Evolutionary conservation across 2,113 vertebrate species (phyloP).

Genomic region (Coryphaenoides rupestris): DNA sequence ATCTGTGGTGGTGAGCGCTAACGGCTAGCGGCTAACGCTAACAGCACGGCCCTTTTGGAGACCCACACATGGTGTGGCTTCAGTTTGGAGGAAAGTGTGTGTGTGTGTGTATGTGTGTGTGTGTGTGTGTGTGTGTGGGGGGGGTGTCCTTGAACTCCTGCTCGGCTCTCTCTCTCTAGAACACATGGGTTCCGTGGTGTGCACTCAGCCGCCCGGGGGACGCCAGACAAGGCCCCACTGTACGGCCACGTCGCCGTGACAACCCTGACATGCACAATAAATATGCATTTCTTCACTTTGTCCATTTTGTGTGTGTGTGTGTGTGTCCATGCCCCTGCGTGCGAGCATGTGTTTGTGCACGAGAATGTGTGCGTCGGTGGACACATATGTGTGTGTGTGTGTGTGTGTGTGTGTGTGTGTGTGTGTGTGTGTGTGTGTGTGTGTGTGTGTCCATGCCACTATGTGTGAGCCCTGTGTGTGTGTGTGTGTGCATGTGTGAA

Average conservation of each 20-base stretch:
- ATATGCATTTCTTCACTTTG: conserved; percentile 56
- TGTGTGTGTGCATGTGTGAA: too few relatives aligned
- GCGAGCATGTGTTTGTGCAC: neutral
- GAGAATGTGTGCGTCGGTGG: neutral
- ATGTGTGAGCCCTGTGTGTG: conserved; percentile 19
- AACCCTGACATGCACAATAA: conserved; percentile 73
- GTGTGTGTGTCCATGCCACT: too few relatives aligned
- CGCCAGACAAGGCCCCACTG: conserved; percentile 59
- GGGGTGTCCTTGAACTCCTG: conserved; percentile 44
- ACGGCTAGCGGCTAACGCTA: conserved; percentile 51
- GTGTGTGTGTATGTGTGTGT: too few relatives aligned
- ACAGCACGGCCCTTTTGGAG: conserved; percentile 42
- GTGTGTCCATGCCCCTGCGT: conserved; percentile 31
- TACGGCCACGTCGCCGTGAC: conserved; percentile 63
- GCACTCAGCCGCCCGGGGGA: conserved; percentile 28
- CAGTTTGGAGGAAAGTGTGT: neutral
- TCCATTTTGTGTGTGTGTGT: conserved; percentile 27
- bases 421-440: too few relatives aligned
- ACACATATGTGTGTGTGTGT: too few relatives aligned
- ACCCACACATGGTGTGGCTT: conserved; percentile 14
- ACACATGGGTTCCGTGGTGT: conserved; percentile 61
- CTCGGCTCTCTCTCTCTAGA: conserved; percentile 10
- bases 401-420: too few relatives aligned
- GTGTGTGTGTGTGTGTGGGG: conserved; percentile 8
- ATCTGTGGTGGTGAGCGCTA: conserved; percentile 37